phyloP scores from a whole-genome alignment of 2,888 invertebrate genomes.

The Sinodicranocentrus sp. region DNA sequence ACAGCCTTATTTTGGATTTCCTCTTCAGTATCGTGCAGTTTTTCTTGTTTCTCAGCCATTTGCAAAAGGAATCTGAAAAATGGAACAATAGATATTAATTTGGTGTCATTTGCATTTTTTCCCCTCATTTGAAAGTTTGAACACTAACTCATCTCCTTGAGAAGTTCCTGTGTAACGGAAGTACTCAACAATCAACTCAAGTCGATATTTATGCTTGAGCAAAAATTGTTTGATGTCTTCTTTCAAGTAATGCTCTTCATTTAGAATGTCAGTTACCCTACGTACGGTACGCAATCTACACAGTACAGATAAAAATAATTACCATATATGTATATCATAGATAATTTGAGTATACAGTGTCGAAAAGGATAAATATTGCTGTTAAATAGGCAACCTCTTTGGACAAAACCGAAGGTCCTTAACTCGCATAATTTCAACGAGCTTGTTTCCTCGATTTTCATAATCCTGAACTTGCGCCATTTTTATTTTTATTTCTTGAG shows the following conservation, averaged over 20 bases:
- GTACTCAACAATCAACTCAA: constrained; percentile 24
- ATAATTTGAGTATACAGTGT: no score
- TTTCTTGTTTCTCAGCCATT: neutral
- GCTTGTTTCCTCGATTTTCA: constrained; percentile 26
- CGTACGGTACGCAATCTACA: constrained; percentile 19
- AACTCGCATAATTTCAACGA: constrained; percentile 50
- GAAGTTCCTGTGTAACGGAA: constrained; percentile 31
- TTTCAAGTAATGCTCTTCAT: constrained; percentile 7
- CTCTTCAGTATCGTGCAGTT: neutral
- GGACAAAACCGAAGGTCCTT: constrained; percentile 50
- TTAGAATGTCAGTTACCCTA: constrained; percentile 24
- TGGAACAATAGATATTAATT: neutral
- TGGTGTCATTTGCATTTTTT: no score
- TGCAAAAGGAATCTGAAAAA: neutral
- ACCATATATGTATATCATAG: no score
- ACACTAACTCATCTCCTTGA: constrained; percentile 4
- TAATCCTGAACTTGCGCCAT: constrained; percentile 25
- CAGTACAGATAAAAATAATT: no score
- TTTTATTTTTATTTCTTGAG: constrained; percentile 26
- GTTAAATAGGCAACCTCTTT: constrained; percentile 31
- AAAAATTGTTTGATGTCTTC: constrained; percentile 22
- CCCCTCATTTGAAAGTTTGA: no score
- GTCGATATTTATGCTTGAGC: constrained; percentile 31
- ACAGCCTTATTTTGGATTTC: neutral
- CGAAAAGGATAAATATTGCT: no score